Evolutionary conservation across 2,797 vertebrate species (phyloP).

Genomic region (Galaxias olidus): DNA sequence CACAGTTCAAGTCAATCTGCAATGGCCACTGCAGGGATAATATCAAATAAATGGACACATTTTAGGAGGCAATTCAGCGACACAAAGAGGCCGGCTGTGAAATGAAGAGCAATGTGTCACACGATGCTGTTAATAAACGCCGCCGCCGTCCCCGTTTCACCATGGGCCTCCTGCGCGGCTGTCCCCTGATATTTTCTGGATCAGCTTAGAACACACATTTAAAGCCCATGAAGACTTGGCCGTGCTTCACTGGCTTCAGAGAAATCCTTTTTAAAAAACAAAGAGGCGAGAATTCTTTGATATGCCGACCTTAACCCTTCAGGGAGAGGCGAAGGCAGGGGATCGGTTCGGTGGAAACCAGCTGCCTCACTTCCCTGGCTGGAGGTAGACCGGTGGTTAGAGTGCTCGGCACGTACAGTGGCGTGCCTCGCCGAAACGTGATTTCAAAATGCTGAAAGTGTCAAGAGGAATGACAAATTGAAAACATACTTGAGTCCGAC

Average conservation of each 20-base stretch:
- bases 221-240: conserved; percentile 29
- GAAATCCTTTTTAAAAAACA: conserved; percentile 28
- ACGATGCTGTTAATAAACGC: conserved; percentile 38
- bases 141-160: conserved; percentile 21
- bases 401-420: conserved; percentile 34
- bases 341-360: conserved; percentile 40
- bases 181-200: conserved; percentile 17
- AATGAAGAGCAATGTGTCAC: conserved; percentile 36
- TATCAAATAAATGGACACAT: conserved; percentile 34
- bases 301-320: conserved; percentile 55
- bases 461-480: conserved; percentile 38
- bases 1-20: conserved; percentile 26
- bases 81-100: conserved; percentile 35
- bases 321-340: conserved; percentile 17
- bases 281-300: conserved; percentile 34
- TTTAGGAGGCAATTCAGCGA: conserved; percentile 48
- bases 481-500: conserved; percentile 29
- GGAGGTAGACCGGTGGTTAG: conserved; percentile 10
- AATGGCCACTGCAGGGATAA: conserved; percentile 31
- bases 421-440: conserved; percentile 42
- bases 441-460: conserved; percentile 54
- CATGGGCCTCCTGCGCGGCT: conserved; percentile 14
- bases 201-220: conserved; percentile 21
- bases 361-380: conserved; percentile 26
- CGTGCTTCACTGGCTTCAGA: conserved; percentile 21